Evolutionary conservation across 23 tunicate species (phyloP), one percentile per base, ranked within the genome.

Genomic region (Trididemnum miniatum): DNA sequence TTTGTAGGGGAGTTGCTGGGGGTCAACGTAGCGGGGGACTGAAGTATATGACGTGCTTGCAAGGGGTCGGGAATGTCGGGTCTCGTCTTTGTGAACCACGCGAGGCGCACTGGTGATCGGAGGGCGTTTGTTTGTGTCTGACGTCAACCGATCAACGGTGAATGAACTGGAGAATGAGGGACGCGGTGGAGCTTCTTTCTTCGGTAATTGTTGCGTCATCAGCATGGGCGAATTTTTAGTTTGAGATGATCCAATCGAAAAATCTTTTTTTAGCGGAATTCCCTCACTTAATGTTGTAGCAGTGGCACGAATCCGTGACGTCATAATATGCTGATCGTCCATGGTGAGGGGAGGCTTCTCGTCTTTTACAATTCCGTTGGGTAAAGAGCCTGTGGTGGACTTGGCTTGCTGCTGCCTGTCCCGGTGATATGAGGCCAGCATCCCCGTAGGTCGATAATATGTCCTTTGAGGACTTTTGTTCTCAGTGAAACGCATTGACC

Each of bases 401-500:
- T 67, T 67, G 5, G 57, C 59, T 20, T 73, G 65, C 28, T 12
- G 82, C 39, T 77, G 82, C 79, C 84, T 9, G 83, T 33, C n/a
- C n/a, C n/a, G n/a, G n/a, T n/a, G n/a, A 35, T 51, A 62, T 20
- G 80, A 5, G 0, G 82, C 93, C 4, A 88, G 78, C 84, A 88
- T 72, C 1, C 83, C 73, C 34, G 35, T 35, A 44, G 93, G 93
- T 66, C 93, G 83, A 65, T 88, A 88, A 34, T 88, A 88, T 9
- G 65, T 40, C 24, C 72, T 39, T 83, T 44, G 71, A 1, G 1
- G 18, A 4, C 32, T 23, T 28, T 30, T 32, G 18, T 2, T 34
- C 2, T 34, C 30, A 34, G 31, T 35, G 23, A 4, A 38, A 67
- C 12, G 26, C 67, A n/a, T n/a, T 22, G 67, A 62, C 23, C 5